Base-by-base conservation (phyloP, 2,888 invertebrate genomes). In the Hipparchia semele region DNA sequence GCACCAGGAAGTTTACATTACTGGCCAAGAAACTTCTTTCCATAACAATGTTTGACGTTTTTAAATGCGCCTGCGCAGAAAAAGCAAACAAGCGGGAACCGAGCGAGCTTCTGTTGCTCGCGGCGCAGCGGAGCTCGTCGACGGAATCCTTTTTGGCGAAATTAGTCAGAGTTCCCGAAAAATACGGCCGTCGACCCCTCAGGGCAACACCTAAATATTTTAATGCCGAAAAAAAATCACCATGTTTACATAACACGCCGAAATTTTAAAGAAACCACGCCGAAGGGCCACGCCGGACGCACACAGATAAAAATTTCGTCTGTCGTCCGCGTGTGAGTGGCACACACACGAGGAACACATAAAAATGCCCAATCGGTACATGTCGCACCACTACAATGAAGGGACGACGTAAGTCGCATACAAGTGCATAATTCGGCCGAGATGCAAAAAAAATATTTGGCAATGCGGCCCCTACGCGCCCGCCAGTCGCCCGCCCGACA, bases 361-460 rank as follows among this genome's bases (percentile, higher is more conserved):
- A 92, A 92, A 92, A 92, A 92, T 91, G 89, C 86, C 88, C 90
- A 89, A 89, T 93, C 90, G 83, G 89, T 91, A 93, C 90, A 89
- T 90, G 92, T 90, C 92, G 91, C 92, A 93, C 94, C 88, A 92
- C 91, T 91, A 93, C 94, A 93, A 90, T 89, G 91, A 91, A 93
- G 92, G 92, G 92, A 90, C 88, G 90, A 92, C 92, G 93, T 91
- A 94, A 93, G 93, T 90, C 93, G 94, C 94, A 94, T 94, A 94
- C 94, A 92, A 93, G 92, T 94, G 94, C 94, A 94, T 93, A 94
- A 92, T 94, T 94, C 94, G 94, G 94, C 90, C 91, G 94, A 94
- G 94, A 94, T 94, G 93, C 94, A 94, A 94, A 94, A 94, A 94
- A 94, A 94, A 93, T 93, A 93, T 94, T 94, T 94, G 94, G 94